These are phyloP conservation scores for Lasioglossum zephyrum DNA, from an alignment of 2,888 invertebrate genomes.

Conservation along the genomic window DNA sequence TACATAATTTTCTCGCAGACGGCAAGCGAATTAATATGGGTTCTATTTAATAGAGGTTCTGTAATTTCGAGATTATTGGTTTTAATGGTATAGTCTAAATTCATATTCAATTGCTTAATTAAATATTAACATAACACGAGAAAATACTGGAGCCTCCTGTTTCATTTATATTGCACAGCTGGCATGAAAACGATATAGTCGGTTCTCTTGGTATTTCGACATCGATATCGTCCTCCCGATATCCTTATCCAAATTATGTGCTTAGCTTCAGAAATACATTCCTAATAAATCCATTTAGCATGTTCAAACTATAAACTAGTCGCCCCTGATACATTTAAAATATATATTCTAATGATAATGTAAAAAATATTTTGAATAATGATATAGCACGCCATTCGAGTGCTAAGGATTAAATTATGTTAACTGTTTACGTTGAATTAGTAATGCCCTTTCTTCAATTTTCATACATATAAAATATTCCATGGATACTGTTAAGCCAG, in stretches of 20 bases:
- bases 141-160: neutral
- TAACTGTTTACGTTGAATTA: neutral
- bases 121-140: neutral
- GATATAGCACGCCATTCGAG: too few relatives aligned
- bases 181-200: neutral
- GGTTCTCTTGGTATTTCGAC: neutral
- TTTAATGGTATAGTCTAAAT: neutral
- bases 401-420: too few relatives aligned
- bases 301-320: neutral
- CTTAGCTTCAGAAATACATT: neutral
- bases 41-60: neutral
- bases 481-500: neutral
- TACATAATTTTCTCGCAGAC: neutral
- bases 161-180: neutral
- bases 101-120: neutral
- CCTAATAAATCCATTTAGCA: neutral
- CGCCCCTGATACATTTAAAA: neutral
- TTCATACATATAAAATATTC: neutral
- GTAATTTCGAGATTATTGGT: neutral
- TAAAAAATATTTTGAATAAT: too few relatives aligned
- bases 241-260: neutral
- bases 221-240: neutral
- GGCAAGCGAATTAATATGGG: neutral
- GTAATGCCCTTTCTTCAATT: neutral
- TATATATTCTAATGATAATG: too few relatives aligned